phyloP scores from a whole-genome alignment of 2,113 vertebrate species.

The Chelonoidis abingdonii region DNA sequence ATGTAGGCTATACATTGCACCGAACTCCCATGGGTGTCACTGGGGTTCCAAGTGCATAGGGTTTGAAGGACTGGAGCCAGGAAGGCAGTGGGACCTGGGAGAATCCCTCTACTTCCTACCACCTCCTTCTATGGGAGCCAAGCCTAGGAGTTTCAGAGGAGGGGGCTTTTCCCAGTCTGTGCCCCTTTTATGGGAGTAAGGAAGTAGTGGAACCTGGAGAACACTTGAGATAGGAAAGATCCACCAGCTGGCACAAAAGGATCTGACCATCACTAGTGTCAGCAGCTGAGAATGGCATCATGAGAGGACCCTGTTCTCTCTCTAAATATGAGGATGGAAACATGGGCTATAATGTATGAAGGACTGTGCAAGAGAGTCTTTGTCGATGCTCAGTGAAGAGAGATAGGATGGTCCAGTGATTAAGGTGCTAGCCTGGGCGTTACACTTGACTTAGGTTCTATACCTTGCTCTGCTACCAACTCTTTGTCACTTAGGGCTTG shows the following conservation, averaged over 20 bases:
- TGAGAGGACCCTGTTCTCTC: not conserved
- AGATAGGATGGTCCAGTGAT: not conserved
- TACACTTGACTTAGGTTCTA: too few relatives aligned
- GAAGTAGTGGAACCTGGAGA: rapidly evolving
- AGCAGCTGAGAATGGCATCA: not conserved
- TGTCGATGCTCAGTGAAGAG: not conserved
- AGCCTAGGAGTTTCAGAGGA: not conserved
- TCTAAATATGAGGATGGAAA: not conserved
- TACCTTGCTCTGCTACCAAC: too few relatives aligned
- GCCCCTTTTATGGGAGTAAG: not conserved
- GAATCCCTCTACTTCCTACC: not conserved
- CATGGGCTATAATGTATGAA: not conserved
- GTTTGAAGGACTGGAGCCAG: not conserved
- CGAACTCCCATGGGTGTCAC: rapidly evolving
- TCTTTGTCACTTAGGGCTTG: too few relatives aligned
- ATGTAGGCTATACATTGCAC: not conserved
- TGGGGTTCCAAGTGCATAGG: rapidly evolving
- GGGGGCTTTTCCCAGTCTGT: not conserved
- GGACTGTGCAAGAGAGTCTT: not conserved
- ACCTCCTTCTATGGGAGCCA: not conserved
- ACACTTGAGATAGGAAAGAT: not conserved
- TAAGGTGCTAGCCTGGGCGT: too few relatives aligned
- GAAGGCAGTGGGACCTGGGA: not conserved
- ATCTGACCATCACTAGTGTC: rapidly evolving
- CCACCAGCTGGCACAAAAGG: too few relatives aligned